phyloP scores from a whole-genome alignment of 2,113 vertebrate genomes.

The Callipepla californica region DNA sequence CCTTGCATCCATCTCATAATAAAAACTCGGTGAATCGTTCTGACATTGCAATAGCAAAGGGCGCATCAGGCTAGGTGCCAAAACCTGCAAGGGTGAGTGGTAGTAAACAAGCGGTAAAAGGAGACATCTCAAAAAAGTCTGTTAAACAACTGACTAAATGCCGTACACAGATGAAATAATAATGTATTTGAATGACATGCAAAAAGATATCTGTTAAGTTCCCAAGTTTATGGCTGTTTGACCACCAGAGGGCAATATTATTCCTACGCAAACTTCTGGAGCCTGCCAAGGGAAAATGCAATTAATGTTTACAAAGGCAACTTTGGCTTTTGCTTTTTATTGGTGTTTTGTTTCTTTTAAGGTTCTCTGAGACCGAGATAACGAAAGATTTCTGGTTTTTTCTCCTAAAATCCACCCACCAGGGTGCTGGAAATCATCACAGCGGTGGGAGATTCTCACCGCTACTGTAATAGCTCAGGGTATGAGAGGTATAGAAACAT shows the following conservation, averaged over 20 bases:
- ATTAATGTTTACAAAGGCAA: background rate
- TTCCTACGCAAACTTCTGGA: background rate
- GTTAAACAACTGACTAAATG: background rate
- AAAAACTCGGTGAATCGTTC: background rate
- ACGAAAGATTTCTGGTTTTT: background rate
- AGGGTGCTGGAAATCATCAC: background rate
- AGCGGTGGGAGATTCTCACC: too few relatives aligned
- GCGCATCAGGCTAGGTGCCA: accelerated
- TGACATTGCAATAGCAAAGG: accelerated
- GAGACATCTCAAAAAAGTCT: background rate
- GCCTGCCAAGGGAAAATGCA: background rate
- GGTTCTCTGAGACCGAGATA: background rate
- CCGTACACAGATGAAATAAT: background rate
- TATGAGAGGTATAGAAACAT: background rate
- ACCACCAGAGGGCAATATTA: conserved; percentile 58
- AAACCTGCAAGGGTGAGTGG: background rate
- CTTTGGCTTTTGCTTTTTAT: background rate
- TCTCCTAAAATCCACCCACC: background rate
- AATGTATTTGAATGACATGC: accelerated
- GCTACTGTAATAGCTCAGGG: background rate
- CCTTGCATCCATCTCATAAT: background rate
- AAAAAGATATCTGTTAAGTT: background rate
- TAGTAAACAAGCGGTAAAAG: background rate
- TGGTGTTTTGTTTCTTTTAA: background rate
- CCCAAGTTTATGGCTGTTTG: background rate